phyloP scores from a whole-genome alignment of 2,113 vertebrate species.

The Castor canadensis region DNA sequence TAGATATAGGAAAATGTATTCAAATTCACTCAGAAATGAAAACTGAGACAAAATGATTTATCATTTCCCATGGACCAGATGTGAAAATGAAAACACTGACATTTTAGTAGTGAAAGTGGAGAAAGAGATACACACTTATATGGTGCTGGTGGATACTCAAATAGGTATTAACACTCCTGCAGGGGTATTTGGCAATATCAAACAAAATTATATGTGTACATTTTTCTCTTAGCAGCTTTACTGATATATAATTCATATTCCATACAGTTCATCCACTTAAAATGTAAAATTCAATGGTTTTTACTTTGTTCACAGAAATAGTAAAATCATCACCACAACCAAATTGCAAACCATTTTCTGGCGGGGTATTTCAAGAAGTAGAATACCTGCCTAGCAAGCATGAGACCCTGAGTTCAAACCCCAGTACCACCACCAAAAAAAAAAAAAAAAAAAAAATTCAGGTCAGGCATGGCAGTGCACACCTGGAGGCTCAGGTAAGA shows the following conservation, averaged over 20 bases:
- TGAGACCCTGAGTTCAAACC: too few species aligned
- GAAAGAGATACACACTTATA: neutral
- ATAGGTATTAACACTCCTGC: neutral
- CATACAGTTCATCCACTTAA: too few species aligned
- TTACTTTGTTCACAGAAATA: neutral
- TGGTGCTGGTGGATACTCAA: neutral
- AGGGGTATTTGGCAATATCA: too few species aligned
- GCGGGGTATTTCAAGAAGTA: too few species aligned
- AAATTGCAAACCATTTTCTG: neutral
- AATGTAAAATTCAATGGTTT: neutral
- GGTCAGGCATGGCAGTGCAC: too few species aligned
- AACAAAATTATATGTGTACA: too few species aligned
- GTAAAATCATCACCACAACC: neutral
- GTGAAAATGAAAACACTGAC: neutral
- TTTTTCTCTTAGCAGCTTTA: too few species aligned
- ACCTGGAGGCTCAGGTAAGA: too few species aligned
- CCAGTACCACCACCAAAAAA: too few species aligned
- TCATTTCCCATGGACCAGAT: neutral
- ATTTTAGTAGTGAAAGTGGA: neutral
- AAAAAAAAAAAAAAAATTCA: too few species aligned
- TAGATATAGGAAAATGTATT: neutral
- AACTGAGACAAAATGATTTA: neutral
- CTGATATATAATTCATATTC: too few species aligned
- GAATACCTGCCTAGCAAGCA: too few species aligned
- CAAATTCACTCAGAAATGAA: conserved; percentile 2